Evolutionary conservation across 2,797 vertebrate genomes (phyloP), one percentile per base, ranked within the genome.

Genomic region (Rhinogobio ventralis): DNA sequence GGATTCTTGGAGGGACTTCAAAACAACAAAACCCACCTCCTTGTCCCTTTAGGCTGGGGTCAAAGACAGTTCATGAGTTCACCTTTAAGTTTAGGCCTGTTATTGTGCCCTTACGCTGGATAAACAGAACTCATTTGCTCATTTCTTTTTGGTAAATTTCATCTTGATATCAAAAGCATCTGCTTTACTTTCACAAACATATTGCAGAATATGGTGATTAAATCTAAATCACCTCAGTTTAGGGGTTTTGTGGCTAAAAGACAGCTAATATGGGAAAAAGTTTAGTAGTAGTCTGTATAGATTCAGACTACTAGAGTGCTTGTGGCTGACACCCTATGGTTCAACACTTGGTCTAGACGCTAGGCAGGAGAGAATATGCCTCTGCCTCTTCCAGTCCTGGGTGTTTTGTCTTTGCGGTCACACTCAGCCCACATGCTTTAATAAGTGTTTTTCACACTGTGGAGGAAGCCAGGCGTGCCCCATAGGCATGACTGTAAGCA

Each of bases 41-140:
- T 90, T 87, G 91, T 91, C 92, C 92, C 80, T 75, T 89, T 89
- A 90, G 90, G 88, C 89, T 89, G 81, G 88, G 94, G 95, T 96
- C 95, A 95, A 96, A 95, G 95, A 94, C 95, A 94, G 95, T 94
- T 94, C 95, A 95, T 85, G 92, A 94, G 95, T 95, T 96, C 95
- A 95, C 95, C 94, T 95, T 95, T 95, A 96, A 95, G 95, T 95
- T 96, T 95, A 96, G 94, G 92, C 93, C 91, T 94, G 93, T 78
- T 80, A 17, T 67, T 85, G 30, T 82, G 42, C 30, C 81, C 51
- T 69, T 10, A 14, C 11, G 53, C 77, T 71, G 79, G 60, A 82
- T 77, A 75, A 82, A 62, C 81, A n/a, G 25, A 79, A 33, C 60
- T 46, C 25, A 15, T 68, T 78, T 69, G 28, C 28, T 19, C 3